A percentile compares a stretch with the other conserved stretches of the same genome.
Conservation (phyloP, 2,888 invertebrate genomes). For the Sesia bembeciformis region DNA sequence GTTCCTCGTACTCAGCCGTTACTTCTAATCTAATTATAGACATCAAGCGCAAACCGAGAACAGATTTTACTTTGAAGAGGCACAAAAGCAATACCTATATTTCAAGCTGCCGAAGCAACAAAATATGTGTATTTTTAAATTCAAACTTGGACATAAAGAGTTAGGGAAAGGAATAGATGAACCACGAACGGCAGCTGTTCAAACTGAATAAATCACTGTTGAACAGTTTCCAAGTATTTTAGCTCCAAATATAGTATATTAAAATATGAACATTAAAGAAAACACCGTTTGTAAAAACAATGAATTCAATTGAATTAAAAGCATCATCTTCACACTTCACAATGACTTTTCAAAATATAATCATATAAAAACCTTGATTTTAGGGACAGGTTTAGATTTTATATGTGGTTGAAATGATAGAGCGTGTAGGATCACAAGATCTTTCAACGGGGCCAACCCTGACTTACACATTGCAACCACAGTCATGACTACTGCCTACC, state of each 20-base stretch:
- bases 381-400: no score
- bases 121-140: constrained; percentile 48
- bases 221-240: not conserved
- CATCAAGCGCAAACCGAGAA: constrained; percentile 9
- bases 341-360: no score
- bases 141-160: constrained; percentile 36
- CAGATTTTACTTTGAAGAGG: constrained; percentile 10
- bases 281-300: no score
- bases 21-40: constrained; percentile 9
- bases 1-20: constrained; percentile 9
- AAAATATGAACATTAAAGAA: not conserved
- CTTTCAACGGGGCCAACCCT: no score
- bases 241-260: not conserved
- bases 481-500: no score
- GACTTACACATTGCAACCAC: no score
- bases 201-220: no score
- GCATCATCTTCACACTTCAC: no score
- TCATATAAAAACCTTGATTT: no score
- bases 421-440: no score
- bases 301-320: no score
- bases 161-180: constrained; percentile 24
- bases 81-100: constrained; percentile 14
- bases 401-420: no score
- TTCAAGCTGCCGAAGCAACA: constrained; percentile 32
- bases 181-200: constrained; percentile 27